Percentiles rank a stretch among this genome's conserved stretches.
These are phyloP conservation scores for Corydoras maculifer DNA, from an alignment of 2,113 vertebrate genomes.

Conservation along the genomic window DNA sequence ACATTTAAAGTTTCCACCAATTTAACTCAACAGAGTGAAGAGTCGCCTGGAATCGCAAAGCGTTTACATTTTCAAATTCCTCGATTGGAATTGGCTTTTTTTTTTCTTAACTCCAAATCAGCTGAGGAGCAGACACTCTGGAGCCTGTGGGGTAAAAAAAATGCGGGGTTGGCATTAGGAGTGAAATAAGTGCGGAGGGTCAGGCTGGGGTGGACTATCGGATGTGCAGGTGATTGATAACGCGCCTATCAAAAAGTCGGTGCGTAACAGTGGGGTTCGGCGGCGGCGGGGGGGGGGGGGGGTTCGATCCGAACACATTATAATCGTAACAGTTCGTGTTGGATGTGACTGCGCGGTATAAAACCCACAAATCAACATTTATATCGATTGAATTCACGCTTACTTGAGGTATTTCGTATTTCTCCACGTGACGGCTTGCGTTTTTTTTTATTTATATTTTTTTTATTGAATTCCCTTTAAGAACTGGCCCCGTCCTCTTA, in stretches of 20 bases:
- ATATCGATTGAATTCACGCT: too few relatives aligned
- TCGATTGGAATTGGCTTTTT: constrained; percentile 24
- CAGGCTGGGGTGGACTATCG: constrained; percentile 66
- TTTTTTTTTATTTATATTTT: too few relatives aligned
- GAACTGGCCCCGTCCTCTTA: too few relatives aligned
- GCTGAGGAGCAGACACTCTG: constrained; percentile 74
- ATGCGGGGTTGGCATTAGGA: constrained; percentile 82
- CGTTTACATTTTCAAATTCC: neutral
- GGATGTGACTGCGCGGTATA: neutral
- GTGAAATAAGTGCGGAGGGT: constrained; percentile 69
- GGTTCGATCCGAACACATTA: too few relatives aligned
- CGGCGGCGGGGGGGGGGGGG: neutral
- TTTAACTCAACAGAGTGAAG: too few relatives aligned
- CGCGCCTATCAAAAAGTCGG: constrained; percentile 43
- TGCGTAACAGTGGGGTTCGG: constrained; percentile 12
- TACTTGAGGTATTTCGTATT: too few relatives aligned
- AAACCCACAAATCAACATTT: too few relatives aligned
- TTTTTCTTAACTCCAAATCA: constrained; percentile 64
- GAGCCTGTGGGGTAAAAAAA: constrained; percentile 72
- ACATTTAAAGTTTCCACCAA: too few relatives aligned
- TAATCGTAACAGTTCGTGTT: too few relatives aligned
- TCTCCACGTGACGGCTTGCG: too few relatives aligned
- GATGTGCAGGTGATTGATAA: constrained; percentile 51
- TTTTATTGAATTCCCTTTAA: too few relatives aligned
- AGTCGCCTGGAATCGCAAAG: neutral